Evolutionary conservation across 2,888 invertebrate genomes (phyloP).

Genomic region (Ditula angustiorana): DNA sequence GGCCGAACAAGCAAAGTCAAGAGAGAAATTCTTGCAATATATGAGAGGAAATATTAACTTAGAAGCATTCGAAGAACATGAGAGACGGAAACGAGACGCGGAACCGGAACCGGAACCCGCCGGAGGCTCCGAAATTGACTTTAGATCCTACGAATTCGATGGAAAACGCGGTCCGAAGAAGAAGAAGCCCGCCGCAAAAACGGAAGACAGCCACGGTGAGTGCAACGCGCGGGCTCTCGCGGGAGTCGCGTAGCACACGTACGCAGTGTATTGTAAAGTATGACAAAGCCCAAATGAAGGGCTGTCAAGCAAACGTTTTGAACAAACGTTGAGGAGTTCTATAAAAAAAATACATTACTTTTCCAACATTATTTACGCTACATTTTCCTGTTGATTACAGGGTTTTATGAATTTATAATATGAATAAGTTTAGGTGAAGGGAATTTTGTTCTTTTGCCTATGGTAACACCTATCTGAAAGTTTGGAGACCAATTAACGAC

Average conservation of each 20-base stretch:
- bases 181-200: slow-evolving; percentile 71
- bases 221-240: slow-evolving; percentile 16
- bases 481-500: too few species aligned
- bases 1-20: slow-evolving; percentile 65
- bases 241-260: background rate
- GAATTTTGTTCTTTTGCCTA: too few species aligned
- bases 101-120: slow-evolving; percentile 74
- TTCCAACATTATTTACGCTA: too few species aligned
- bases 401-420: too few species aligned
- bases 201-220: slow-evolving; percentile 74
- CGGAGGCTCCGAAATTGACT: slow-evolving; percentile 77
- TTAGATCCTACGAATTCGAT: slow-evolving; percentile 86
- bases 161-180: slow-evolving; percentile 75
- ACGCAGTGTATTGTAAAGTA: too few species aligned
- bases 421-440: too few species aligned
- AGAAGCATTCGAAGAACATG: slow-evolving; percentile 67
- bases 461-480: too few species aligned
- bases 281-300: too few species aligned
- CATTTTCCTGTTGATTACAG: too few species aligned
- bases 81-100: slow-evolving; percentile 69
- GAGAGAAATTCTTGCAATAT: slow-evolving; percentile 70
- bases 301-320: too few species aligned
- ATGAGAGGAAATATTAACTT: slow-evolving; percentile 68
- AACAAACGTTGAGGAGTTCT: too few species aligned
- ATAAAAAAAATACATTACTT: too few species aligned